Conservation (phyloP, 2,113 vertebrate species). For the Boulengeromyrus knoepffleri region DNA sequence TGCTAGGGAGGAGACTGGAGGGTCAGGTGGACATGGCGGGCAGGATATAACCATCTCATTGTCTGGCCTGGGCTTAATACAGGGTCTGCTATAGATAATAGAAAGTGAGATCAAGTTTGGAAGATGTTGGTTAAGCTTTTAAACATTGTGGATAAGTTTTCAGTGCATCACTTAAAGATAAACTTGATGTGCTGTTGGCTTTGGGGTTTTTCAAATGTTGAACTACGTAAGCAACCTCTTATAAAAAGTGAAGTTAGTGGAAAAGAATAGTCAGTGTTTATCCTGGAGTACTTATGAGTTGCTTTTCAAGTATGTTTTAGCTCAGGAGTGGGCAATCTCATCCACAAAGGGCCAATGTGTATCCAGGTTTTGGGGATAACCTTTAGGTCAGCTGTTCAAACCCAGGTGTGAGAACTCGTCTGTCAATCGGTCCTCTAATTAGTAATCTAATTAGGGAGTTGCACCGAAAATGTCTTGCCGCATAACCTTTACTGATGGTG, state of each 20-base stretch:
- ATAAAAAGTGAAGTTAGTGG: not conserved
- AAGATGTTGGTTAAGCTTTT: not conserved
- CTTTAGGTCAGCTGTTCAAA: too few relatives aligned
- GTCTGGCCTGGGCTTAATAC: not conserved
- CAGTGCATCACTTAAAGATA: not conserved
- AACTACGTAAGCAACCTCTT: not conserved
- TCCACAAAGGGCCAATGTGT: too few relatives aligned
- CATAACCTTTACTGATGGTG: not conserved
- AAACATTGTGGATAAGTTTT: not conserved
- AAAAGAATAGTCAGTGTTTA: not conserved
- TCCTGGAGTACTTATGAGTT: not conserved
- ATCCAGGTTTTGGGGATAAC: too few relatives aligned
- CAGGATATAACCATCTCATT: not conserved
- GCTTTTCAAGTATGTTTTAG: not conserved
- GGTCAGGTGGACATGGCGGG: not conserved
- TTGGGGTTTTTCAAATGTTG: not conserved
- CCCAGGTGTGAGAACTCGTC: too few relatives aligned
- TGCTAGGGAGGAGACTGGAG: not conserved
- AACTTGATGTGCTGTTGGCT: not conserved
- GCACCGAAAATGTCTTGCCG: not conserved
- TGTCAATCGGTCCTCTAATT: too few relatives aligned
- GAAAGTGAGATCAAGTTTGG: not conserved
- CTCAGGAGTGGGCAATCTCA: not conserved
- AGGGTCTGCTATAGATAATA: too few relatives aligned
- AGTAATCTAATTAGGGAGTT: not conserved